Evolutionary conservation across 1,140 invertebrate genomes (phyloP), one percentile per base, ranked within the genome.

Genomic region (Drosophila kanapiae): DNA sequence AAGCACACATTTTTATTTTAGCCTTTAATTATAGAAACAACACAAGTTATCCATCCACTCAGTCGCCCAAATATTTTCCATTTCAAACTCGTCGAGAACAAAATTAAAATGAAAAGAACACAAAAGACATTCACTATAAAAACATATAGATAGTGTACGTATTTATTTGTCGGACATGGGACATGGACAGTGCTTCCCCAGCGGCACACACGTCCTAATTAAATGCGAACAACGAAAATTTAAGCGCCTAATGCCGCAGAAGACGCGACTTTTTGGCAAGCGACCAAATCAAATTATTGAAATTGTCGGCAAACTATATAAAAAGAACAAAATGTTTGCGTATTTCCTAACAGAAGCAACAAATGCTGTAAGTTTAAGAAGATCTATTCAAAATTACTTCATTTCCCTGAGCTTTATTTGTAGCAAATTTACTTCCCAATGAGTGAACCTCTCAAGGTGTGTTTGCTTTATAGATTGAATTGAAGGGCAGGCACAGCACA

Each of bases 241-340:
- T 77, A 80, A 68, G 69, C 69, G 35, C 51, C 64, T 29, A 71
- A 65, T 31, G 62, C 53, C 62, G 7, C 63, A 45, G 67, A 68
- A 80, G 68, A 80, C 53, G 68, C 61, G 57, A 64, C 77, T 64
- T 70, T 78, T 84, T 88, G 84, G 84, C 78, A 80, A 60, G 69
- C 62, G 47, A 80, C 85, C 84, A 88, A 87, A 87, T 88, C 49
- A 83, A 88, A 87, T 80, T 74, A 69, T 65, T 76, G 14, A 67
- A 81, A 78, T 71, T 71, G 69, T 37, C 65, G 18, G n/a, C n/a
- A 59, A 38, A 49, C 37, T 35, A 18, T 59, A 51, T 72, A 48
- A 60, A 38, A 38, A 31, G 10, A 47, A 23, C 7, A 67, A 35
- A 18, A 40, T 47, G 10, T 57, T 38, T 56, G 40, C 18, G 42